A percentile compares a stretch with the other conserved stretches of the same genome.
Evolutionary conservation across 2,888 invertebrate species (phyloP).

Genomic region (Luffia ferchaultella): DNA sequence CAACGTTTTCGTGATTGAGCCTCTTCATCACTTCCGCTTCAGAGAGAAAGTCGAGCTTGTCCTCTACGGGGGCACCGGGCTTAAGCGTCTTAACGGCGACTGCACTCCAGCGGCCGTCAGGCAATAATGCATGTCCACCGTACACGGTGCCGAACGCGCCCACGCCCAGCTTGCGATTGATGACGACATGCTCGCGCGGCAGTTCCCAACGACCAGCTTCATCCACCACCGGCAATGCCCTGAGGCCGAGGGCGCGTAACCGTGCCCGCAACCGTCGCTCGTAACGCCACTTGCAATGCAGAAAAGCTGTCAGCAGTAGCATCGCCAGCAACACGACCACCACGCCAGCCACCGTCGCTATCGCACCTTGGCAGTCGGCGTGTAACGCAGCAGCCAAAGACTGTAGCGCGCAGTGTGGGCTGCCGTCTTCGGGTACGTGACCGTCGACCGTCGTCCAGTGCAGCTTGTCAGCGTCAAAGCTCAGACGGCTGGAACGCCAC

Average conservation of each 20-base stretch:
- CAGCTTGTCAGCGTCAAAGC: conserved; percentile 71
- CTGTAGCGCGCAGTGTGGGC: conserved; percentile 72
- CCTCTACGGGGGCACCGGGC: conserved; percentile 81
- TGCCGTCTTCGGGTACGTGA: conserved; percentile 73
- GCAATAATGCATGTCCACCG: conserved; percentile 84
- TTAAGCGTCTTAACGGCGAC: conserved; percentile 92
- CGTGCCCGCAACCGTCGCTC: not conserved
- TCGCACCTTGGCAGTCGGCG: conserved; percentile 77
- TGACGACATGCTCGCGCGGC: conserved; percentile 82
- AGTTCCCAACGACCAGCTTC: conserved; percentile 88
- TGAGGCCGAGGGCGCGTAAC: not conserved
- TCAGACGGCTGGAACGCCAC: conserved; percentile 71
- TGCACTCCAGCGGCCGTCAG: conserved; percentile 71
- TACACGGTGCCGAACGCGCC: conserved; percentile 95
- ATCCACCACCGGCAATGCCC: conserved; percentile 22
- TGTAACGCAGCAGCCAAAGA: conserved; percentile 72
- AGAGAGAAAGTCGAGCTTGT: conserved; percentile 89
- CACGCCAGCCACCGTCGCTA: conserved; percentile 34
- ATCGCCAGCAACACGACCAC: conserved; percentile 27
- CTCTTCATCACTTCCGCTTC: conserved; percentile 96
- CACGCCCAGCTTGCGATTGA: conserved; percentile 85
- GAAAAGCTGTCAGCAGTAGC: conserved; percentile 25
- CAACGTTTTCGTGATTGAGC: conserved; percentile 89
- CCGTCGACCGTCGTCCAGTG: conserved; percentile 72
- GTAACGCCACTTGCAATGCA: conserved; percentile 34